phyloP scores from a whole-genome alignment of 2,113 vertebrate species.

The Barnardius zonarius region DNA sequence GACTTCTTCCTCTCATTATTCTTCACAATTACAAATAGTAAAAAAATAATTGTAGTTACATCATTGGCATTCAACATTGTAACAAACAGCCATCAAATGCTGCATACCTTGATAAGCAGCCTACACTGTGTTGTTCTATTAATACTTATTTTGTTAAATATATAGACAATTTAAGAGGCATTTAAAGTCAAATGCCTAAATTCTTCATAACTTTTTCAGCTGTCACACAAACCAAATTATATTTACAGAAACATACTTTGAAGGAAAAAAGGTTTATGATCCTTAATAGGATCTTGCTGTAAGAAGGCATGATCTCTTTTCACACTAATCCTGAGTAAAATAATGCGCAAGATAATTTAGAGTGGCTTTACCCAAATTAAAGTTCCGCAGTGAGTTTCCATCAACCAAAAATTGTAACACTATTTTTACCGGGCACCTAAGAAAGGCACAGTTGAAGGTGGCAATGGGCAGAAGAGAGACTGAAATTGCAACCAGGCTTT shows the following conservation, averaged over 20 bases:
- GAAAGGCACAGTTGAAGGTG: neutral
- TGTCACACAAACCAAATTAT: neutral
- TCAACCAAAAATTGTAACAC: neutral
- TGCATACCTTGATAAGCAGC: accelerated
- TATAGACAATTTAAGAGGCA: neutral
- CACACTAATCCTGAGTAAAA: neutral
- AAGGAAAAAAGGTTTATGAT: neutral
- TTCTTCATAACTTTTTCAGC: neutral
- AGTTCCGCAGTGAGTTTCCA: neutral
- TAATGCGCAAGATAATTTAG: neutral
- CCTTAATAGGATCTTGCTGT: neutral
- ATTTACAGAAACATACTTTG: neutral
- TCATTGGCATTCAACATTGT: neutral
- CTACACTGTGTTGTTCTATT: neutral
- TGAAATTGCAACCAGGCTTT: neutral
- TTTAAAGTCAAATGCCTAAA: neutral
- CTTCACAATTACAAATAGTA: neutral
- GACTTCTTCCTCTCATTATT: neutral
- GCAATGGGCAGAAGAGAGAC: neutral
- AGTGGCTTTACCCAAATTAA: neutral
- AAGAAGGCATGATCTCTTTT: neutral
- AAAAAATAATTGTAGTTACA: neutral
- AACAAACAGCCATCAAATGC: neutral
- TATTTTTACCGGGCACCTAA: neutral
- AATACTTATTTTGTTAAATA: neutral